phyloP scores from a whole-genome alignment of 2,113 vertebrate genomes.

The Pluvianellus socialis region DNA sequence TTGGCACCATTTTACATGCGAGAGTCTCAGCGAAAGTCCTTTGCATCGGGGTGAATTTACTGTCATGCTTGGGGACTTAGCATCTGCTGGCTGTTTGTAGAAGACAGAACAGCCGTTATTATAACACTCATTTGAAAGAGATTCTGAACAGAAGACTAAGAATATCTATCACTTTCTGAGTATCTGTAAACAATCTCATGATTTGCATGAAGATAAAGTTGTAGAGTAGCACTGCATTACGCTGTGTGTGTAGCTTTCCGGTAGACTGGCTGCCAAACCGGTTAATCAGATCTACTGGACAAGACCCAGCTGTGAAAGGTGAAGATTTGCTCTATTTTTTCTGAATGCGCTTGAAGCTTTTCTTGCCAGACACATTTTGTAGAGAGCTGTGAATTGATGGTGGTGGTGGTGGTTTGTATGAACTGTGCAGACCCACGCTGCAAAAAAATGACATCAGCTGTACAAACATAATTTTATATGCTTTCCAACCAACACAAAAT shows the following conservation, averaged over 20 bases:
- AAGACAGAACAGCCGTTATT: background rate
- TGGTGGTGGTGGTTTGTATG: background rate
- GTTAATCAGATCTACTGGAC: constrained; percentile 8
- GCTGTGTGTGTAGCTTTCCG: background rate
- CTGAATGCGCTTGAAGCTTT: background rate
- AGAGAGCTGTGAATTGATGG: background rate
- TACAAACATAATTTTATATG: background rate
- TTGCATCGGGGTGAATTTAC: background rate
- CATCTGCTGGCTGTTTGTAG: background rate
- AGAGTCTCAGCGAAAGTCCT: background rate
- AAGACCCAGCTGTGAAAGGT: constrained; percentile 8
- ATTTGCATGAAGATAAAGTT: background rate
- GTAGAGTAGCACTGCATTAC: background rate
- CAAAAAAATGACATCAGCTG: background rate
- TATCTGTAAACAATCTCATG: background rate
- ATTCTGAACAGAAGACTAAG: background rate
- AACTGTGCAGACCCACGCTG: background rate
- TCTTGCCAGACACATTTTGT: background rate
- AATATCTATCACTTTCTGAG: background rate
- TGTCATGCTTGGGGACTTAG: background rate
- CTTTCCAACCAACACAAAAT: background rate
- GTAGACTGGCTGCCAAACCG: background rate
- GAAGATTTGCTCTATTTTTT: constrained; percentile 8
- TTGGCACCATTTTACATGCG: background rate
- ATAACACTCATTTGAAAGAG: background rate